A percentile compares a stretch with the other conserved stretches of the same genome.
phyloP scores from a whole-genome alignment of 2,888 invertebrate genomes.

The Gymnoscelis rufifasciata region DNA sequence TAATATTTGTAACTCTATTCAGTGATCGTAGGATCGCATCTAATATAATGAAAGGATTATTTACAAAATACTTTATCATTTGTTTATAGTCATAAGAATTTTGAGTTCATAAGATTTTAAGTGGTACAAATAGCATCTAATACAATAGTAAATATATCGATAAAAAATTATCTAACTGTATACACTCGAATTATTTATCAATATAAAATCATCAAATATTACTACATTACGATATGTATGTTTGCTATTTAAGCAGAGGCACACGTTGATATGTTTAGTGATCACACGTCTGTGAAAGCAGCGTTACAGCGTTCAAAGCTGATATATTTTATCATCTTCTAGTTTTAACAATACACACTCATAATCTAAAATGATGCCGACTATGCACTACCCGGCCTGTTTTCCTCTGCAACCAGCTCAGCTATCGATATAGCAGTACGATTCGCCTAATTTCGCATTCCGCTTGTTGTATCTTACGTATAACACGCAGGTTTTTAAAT shows the following conservation, averaged over 20 bases:
- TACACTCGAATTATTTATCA: conserved; percentile 47
- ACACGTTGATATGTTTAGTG: conserved; percentile 77
- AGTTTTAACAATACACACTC: conserved; percentile 38
- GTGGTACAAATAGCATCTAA: conserved; percentile 73
- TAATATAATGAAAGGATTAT: conserved; percentile 63
- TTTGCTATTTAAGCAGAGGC: conserved; percentile 73
- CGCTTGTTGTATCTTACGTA: too few relatives aligned
- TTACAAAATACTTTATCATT: conserved; percentile 71
- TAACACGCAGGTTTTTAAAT: too few relatives aligned
- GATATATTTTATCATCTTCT: conserved; percentile 37
- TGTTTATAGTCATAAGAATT: conserved; percentile 75
- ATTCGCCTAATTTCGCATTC: too few relatives aligned
- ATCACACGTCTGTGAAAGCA: conserved; percentile 56
- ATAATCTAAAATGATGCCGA: conserved; percentile 35
- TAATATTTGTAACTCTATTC: conserved; percentile 48
- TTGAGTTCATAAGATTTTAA: conserved; percentile 75
- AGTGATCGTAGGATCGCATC: conserved; percentile 50
- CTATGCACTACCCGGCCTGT: too few relatives aligned
- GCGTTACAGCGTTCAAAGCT: conserved; percentile 70
- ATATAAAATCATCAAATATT: conserved; percentile 71
- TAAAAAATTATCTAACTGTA: conserved; percentile 70
- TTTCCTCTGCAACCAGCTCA: too few relatives aligned
- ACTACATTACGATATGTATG: conserved; percentile 72
- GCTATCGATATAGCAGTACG: too few relatives aligned
- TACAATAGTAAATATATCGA: conserved; percentile 66